Percentiles rank a stretch among this genome's conserved stretches.
phyloP scores from a whole-genome alignment of 2,113 vertebrate genomes.

The Melanostigma gelatinosum region DNA sequence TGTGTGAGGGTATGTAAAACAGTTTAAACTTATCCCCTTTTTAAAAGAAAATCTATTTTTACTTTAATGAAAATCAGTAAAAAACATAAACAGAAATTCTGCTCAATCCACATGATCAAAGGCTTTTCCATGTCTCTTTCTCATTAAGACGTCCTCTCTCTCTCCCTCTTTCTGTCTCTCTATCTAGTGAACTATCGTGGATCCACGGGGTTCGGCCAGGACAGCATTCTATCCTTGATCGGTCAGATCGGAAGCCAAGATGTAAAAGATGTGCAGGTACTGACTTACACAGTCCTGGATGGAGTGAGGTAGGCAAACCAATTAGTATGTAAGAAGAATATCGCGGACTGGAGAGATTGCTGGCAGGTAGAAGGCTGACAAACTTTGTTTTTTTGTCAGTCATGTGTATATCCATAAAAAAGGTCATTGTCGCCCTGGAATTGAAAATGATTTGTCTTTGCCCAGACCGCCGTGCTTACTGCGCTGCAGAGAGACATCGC shows the following conservation, averaged over 20 bases:
- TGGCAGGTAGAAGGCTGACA: background rate
- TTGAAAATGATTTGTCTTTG: conserved; percentile 17
- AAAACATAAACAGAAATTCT: background rate
- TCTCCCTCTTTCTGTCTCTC: conserved; percentile 5
- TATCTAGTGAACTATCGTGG: conserved; percentile 88
- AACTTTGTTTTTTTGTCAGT: too few species aligned
- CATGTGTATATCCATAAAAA: background rate
- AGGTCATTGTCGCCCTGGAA: background rate
- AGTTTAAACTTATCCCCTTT: background rate
- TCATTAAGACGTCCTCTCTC: background rate
- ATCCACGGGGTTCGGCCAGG: conserved; percentile 88
- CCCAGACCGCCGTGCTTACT: conserved; percentile 78
- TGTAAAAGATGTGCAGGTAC: conserved; percentile 89
- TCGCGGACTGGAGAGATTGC: background rate
- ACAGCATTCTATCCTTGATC: conserved; percentile 85
- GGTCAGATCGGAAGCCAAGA: conserved; percentile 87
- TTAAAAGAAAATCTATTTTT: background rate
- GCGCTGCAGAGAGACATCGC: conserved; percentile 65
- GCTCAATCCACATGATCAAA: background rate
- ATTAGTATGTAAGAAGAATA: background rate
- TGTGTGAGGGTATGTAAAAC: background rate
- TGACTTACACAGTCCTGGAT: background rate
- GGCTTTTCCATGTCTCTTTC: background rate
- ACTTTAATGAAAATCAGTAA: background rate
- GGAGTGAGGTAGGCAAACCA: background rate